phyloP scores from a whole-genome alignment of 2,113 vertebrate species.

The Eulacestoma nigropectus region DNA sequence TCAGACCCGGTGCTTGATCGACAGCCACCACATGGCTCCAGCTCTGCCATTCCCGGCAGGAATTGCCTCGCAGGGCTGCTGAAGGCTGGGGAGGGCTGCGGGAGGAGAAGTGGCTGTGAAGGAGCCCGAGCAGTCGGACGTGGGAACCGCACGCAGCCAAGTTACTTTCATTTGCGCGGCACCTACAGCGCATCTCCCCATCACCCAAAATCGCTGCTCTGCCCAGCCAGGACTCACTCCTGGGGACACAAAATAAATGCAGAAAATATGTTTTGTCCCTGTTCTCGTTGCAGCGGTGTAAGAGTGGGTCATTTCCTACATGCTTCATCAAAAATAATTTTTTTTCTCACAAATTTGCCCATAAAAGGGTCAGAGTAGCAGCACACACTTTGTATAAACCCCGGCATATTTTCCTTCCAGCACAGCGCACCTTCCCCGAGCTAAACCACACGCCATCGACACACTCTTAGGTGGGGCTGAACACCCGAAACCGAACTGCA shows the following conservation, averaged over 20 bases:
- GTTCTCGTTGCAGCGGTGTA: fast-evolving
- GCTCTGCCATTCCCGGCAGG: background rate
- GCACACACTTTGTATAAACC: fast-evolving
- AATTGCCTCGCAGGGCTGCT: background rate
- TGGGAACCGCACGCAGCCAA: background rate
- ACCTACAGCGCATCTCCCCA: background rate
- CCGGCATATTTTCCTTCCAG: background rate
- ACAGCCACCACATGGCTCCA: background rate
- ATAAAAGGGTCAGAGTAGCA: background rate
- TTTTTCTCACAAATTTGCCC: background rate
- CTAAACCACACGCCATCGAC: background rate
- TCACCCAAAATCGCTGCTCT: fast-evolving
- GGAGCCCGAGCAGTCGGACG: background rate
- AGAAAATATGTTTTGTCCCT: fast-evolving
- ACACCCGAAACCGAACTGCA: background rate
- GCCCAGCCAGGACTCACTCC: background rate
- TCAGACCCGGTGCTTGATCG: background rate
- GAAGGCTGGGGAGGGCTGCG: background rate
- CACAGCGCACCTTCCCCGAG: fast-evolving
- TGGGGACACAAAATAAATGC: fast-evolving
- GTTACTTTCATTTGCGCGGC: background rate
- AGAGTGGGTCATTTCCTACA: fast-evolving
- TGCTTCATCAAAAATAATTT: fast-evolving
- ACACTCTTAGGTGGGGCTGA: background rate
- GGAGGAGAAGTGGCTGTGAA: background rate